These are phyloP conservation scores for Xylocampa areola DNA, from an alignment of 2,888 invertebrate species.

Conservation along the genomic window DNA sequence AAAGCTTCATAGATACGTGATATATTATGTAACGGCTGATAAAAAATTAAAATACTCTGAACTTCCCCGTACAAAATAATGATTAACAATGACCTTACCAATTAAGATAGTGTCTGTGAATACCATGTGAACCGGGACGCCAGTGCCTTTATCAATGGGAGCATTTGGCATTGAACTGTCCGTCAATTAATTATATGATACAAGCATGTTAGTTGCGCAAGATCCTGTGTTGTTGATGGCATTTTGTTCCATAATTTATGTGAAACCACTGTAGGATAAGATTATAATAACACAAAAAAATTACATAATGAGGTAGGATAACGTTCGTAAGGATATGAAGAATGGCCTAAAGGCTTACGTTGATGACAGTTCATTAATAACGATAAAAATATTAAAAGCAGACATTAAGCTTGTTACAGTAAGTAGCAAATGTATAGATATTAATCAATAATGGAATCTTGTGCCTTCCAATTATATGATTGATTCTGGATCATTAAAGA, in stretches of 20 bases:
- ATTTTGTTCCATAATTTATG: constrained; percentile 8
- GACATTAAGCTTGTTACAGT: constrained; percentile 39
- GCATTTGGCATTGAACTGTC: constrained; percentile 64
- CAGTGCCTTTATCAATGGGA: constrained; percentile 58
- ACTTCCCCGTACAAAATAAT: constrained; percentile 37
- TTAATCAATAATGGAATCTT: constrained; percentile 37
- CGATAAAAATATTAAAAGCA: constrained; percentile 34
- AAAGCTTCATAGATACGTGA: no score
- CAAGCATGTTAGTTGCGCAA: constrained; percentile 40
- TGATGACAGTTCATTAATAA: constrained; percentile 24
- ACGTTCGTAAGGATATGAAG: background rate
- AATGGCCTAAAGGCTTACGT: constrained; percentile 7
- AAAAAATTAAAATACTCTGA: constrained; percentile 14
- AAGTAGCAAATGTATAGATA: constrained; percentile 38
- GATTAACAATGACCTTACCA: constrained; percentile 52
- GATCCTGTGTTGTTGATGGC: constrained; percentile 21
- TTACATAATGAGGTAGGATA: constrained; percentile 1
- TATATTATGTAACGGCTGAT: background rate
- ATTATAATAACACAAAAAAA: constrained; percentile 22
- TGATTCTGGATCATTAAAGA: constrained; percentile 40
- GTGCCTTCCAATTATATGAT: constrained; percentile 32
- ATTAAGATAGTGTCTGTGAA: constrained; percentile 40
- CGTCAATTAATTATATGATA: constrained; percentile 55
- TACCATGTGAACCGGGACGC: constrained; percentile 53
- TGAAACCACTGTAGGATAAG: constrained; percentile 3